Percentiles rank a stretch among this genome's conserved stretches.
These are phyloP conservation scores for Thereva nobilitata DNA, from an alignment of 2,888 invertebrate genomes.

Conservation along the genomic window DNA sequence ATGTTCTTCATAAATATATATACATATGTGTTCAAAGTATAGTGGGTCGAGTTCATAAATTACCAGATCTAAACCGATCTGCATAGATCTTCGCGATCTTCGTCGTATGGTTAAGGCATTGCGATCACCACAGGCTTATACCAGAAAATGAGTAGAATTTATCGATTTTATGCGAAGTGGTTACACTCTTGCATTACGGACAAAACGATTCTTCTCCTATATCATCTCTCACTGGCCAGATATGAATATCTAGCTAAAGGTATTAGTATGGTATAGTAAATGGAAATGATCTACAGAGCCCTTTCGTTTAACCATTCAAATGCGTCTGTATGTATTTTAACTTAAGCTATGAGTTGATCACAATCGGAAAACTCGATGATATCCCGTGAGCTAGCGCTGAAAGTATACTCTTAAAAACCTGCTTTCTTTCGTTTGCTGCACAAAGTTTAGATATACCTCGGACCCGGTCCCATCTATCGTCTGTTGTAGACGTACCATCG, in stretches of 20 bases:
- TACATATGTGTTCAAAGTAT: constrained; percentile 13
- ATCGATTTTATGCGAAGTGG: constrained; percentile 29
- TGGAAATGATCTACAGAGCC: too few species aligned
- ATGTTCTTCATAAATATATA: background rate
- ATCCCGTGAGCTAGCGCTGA: constrained; percentile 12
- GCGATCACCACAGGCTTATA: constrained; percentile 11
- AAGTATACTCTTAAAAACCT: constrained; percentile 5
- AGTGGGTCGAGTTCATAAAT: constrained; percentile 31
- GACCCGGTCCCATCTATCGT: constrained; percentile 11
- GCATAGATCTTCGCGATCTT: constrained; percentile 14
- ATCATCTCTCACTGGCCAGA: constrained; percentile 13
- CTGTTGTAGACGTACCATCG: constrained; percentile 35
- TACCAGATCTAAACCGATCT: constrained; percentile 16
- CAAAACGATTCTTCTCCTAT: constrained; percentile 16
- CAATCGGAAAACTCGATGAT: constrained; percentile 21
- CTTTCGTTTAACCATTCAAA: too few species aligned
- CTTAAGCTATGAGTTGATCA: constrained; percentile 24
- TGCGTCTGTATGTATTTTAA: constrained; percentile 7
- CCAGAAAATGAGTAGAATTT: constrained; percentile 22
- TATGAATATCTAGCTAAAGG: too few species aligned
- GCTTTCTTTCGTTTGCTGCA: constrained; percentile 13
- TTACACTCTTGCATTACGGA: constrained; percentile 28
- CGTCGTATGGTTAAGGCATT: background rate
- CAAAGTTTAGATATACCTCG: constrained; percentile 4
- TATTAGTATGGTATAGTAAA: too few species aligned